Evolutionary conservation across 2,113 vertebrate genomes (phyloP), one percentile per base, ranked within the genome.

Genomic region (Rhizomys pruinosus): DNA sequence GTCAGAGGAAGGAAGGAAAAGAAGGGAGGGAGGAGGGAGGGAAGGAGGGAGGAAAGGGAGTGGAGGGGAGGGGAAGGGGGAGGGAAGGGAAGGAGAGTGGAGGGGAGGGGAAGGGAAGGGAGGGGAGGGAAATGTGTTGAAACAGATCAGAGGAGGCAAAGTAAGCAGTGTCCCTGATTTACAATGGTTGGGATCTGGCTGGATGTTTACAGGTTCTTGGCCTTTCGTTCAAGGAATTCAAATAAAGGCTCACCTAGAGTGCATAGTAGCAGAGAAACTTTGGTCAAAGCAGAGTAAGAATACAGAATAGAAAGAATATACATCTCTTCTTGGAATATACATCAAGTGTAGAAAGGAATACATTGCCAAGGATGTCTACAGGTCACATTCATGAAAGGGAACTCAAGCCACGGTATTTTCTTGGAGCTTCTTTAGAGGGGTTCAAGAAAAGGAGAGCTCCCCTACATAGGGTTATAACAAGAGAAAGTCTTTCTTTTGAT

Each of bases 151-250:
- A 39, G 19, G 13, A 3, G 15, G 0, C 11, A 27, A 23, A 5
- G 3, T 20, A 29, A 80, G 27, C 0, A 16, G 0, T n/a, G 8
- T 27, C 15, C 17, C 15, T 19, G 1, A 27, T 7, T 2, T 25
- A 78, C 10, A 25, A 8, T 16, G 22, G 34, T 37, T 25, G 11
- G 34, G 77, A 12, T 52, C 47, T 11, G 11, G 47, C 47, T 52
- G 47, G 47, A 11, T 52, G 47, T 52, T 52, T 52, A 5, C 6
- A 13, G 77, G 1, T 9, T 34, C 32, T n/a, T 55, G 34, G 32
- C 32, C 76, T 10, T 4, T 23, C 23, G n/a, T 57, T 15, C 34
- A 57, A 3, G 3, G 55, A 37, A 13, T 10, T 29, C 7, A 52
- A 63, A 19, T 63, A 81, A 80, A 81, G 7, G 37, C 15, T 29